Base-by-base conservation (phyloP, 1,140 invertebrate genomes). In the Andricus grossulariae region DNA sequence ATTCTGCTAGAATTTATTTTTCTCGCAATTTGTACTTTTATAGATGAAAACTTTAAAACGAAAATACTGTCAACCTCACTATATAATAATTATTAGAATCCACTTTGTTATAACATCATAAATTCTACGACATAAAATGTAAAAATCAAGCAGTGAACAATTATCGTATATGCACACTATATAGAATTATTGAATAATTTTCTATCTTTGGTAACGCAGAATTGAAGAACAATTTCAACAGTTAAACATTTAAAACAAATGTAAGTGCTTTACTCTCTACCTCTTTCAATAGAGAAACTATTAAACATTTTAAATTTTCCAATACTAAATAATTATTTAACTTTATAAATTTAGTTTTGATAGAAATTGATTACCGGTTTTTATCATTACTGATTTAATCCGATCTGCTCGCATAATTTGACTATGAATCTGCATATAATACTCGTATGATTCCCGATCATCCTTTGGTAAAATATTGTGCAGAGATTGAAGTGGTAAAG, bases 351-450 rank as follows among this genome's bases (percentile, higher is more conserved):
- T 92, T 76, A 93, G 84, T 71, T 92, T 93, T 25, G 91, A 90
- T 77, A 94, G 82, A 74, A 94, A 89, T 82, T 94, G 93, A 75
- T 93, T 92, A 21, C 93, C 93, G 55, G 93, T 94, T 73, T 93
- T 92, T 76, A 93, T 93, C 72, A 94, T 93, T 79, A 94, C 89
- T 72, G 92, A 92, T 82, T 92, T 93, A 11, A 94, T 93, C 77
- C 93, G 92, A 86, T 94, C 93, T 10, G 93, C 94, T 66, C 93
- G 93, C 83, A 92, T 90, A 10, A 92, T 92, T 84, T 93, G 92
- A 76, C 90, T 91, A 77, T 92, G 93, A 78, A 93, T 89, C 74
- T 90, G 90, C 8, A 92, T 90, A 74, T 92, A 93, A 50, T 90
- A 90, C 87, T 93, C 86, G 82, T 90, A 82, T 79, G 88, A 80